Conservation (phyloP, 2,113 vertebrate genomes). For the Haemorhous mexicanus region DNA sequence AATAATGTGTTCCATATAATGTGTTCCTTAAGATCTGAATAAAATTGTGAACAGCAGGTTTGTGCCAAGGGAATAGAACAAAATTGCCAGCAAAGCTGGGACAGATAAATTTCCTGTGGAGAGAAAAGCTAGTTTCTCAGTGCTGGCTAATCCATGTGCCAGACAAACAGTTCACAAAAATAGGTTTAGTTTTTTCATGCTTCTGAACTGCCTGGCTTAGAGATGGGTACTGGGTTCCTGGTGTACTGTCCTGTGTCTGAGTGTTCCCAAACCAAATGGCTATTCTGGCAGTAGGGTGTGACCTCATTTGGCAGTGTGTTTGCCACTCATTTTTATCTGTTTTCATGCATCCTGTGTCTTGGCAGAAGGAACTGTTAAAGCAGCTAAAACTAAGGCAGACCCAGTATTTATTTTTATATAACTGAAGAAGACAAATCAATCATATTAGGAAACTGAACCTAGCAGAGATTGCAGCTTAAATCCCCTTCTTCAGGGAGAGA, state of each 20-base stretch:
- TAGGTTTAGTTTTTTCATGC: background rate
- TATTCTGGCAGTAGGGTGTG: background rate
- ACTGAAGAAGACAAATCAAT: background rate
- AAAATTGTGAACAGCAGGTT: background rate
- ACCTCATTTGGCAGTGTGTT: background rate
- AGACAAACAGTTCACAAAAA: conserved; percentile 27
- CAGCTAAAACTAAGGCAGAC: background rate
- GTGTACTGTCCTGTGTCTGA: background rate
- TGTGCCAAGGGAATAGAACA: background rate
- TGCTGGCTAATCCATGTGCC: background rate
- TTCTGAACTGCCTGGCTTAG: conserved; percentile 2
- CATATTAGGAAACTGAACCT: background rate
- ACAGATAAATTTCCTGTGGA: background rate
- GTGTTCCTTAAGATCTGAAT: background rate
- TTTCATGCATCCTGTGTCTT: background rate
- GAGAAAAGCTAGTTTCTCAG: background rate
- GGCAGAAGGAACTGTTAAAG: background rate
- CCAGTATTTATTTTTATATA: background rate
- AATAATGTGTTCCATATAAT: background rate
- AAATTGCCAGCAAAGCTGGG: background rate
- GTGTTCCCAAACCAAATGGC: background rate
- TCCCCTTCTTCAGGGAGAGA: background rate
- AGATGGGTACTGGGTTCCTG: background rate
- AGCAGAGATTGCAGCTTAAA: background rate
- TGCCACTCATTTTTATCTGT: background rate